Evolutionary conservation across 1,140 invertebrate species (phyloP).

Genomic region (Pantala flavescens): DNA sequence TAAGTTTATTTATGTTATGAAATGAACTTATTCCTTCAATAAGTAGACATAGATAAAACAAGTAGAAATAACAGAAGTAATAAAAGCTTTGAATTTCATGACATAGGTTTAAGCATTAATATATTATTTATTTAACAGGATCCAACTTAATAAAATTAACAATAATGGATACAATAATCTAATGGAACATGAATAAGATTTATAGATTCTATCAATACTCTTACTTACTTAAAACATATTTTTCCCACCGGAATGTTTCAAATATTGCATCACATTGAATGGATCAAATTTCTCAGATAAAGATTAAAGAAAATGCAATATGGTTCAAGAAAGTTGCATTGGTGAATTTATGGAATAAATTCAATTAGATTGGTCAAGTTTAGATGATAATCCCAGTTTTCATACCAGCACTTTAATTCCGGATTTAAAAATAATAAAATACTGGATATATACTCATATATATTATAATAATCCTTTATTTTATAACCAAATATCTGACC

Average conservation of each 20-base stretch:
- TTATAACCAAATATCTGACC: background rate
- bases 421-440: background rate
- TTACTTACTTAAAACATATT: background rate
- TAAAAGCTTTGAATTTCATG: background rate
- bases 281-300: background rate
- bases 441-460: background rate
- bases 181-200: background rate
- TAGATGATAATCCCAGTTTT: background rate
- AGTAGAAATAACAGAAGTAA: too few species aligned
- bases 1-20: too few species aligned
- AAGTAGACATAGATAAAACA: too few species aligned
- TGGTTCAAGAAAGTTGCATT: background rate
- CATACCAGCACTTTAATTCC: background rate
- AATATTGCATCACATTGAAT: background rate
- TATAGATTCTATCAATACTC: background rate
- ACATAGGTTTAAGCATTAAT: background rate
- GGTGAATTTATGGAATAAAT: background rate
- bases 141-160: slow-evolving; percentile 1
- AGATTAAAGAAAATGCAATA: background rate
- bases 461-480: background rate
- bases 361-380: background rate
- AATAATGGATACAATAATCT: background rate
- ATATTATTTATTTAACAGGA: slow-evolving; percentile 5
- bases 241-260: background rate
- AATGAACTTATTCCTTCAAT: too few species aligned